phyloP scores from a whole-genome alignment of 2,797 vertebrate genomes.

The Clarias laeviceps region DNA sequence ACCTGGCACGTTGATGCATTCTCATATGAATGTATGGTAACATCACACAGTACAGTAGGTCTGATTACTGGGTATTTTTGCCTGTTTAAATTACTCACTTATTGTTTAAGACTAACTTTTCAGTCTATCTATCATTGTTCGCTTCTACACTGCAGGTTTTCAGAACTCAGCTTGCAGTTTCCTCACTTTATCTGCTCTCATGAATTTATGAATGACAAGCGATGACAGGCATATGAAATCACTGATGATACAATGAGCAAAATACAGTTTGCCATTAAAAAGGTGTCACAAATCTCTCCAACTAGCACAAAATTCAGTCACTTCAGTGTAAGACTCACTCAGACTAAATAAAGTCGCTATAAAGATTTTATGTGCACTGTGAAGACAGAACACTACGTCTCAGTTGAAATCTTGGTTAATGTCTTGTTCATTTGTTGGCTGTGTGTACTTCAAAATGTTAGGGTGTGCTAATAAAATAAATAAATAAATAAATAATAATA shows the following conservation, averaged over 20 bases:
- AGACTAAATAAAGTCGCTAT: not conserved
- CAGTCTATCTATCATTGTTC: not conserved
- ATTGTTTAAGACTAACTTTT: not conserved
- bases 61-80: not conserved
- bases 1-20: not conserved
- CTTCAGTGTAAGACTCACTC: not conserved
- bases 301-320: not conserved
- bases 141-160: not conserved
- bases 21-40: not conserved
- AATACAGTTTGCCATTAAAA: slow-evolving; percentile 17
- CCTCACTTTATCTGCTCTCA: not conserved
- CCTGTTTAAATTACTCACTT: not conserved
- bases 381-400: not conserved
- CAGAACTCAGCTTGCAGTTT: not conserved
- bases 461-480: not conserved
- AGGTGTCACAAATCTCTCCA: slow-evolving; percentile 2
- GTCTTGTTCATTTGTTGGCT: not conserved
- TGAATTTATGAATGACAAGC: not conserved
- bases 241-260: slow-evolving; percentile 9
- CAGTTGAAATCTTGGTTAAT: not conserved
- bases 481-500: too few relatives aligned
- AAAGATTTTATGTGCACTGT: not conserved
- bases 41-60: not conserved
- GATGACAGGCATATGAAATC: not conserved
- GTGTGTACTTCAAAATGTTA: not conserved